Conservation (phyloP, 2,888 invertebrate species). For the Rhagophthalmus giganteus region DNA sequence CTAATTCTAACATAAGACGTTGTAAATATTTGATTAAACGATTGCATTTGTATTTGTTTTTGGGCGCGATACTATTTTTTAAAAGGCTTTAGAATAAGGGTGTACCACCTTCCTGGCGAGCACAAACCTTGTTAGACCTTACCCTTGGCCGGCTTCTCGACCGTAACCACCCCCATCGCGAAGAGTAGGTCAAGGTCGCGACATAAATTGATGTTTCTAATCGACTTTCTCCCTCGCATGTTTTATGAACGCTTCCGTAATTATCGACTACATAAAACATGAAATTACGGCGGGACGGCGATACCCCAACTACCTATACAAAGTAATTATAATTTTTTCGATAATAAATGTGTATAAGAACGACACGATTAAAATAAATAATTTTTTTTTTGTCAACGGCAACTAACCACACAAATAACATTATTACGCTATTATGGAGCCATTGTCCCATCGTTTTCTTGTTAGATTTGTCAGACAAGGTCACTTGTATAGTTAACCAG, state of each 20-base stretch:
- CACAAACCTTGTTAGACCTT: slow-evolving; percentile 11
- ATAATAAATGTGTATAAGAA: too few relatives aligned
- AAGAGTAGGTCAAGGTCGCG: slow-evolving; percentile 30
- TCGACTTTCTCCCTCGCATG: not conserved
- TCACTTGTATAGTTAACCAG: slow-evolving; percentile 40
- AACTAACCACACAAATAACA: slow-evolving; percentile 29
- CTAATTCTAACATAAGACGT: too few relatives aligned
- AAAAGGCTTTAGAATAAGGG: too few relatives aligned
- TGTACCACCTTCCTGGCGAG: slow-evolving; percentile 5
- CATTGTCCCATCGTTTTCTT: slow-evolving; percentile 40
- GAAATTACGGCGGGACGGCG: not conserved
- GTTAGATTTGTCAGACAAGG: slow-evolving; percentile 40
- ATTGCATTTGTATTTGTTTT: too few relatives aligned
- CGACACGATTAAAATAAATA: too few relatives aligned
- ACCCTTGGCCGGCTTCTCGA: slow-evolving; percentile 22
- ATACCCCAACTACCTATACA: too few relatives aligned
- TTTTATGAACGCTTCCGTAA: too few relatives aligned
- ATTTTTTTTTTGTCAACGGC: slow-evolving; percentile 4
- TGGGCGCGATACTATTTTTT: too few relatives aligned
- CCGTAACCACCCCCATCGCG: slow-evolving; percentile 22
- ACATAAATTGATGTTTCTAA: not conserved
- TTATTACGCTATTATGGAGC: slow-evolving; percentile 33
- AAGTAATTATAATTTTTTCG: too few relatives aligned
- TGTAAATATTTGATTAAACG: too few relatives aligned
- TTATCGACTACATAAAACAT: not conserved